A percentile compares a stretch with the other conserved stretches of the same genome.
phyloP scores from a whole-genome alignment of 2,113 vertebrate genomes.

The Nibea albiflora region DNA sequence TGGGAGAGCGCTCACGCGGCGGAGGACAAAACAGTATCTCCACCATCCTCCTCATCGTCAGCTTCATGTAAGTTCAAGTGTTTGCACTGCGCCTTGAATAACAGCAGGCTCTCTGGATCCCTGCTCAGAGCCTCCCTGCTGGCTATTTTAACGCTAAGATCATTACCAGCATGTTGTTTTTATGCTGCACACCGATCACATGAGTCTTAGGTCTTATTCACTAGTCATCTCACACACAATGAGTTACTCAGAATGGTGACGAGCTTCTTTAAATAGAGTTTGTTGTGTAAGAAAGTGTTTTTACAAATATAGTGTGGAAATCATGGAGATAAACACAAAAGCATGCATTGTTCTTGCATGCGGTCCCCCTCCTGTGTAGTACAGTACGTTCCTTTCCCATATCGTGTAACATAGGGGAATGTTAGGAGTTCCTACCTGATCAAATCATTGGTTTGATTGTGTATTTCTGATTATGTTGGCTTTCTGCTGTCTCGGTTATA shows the following conservation, averaged over 20 bases:
- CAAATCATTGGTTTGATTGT: conserved; percentile 38
- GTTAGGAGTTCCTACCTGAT: not conserved
- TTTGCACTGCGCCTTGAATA: not conserved
- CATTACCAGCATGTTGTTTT: not conserved
- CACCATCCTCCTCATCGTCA: conserved; percentile 90
- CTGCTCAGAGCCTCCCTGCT: not conserved
- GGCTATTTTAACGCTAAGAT: not conserved
- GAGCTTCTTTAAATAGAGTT: not conserved
- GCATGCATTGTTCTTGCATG: conserved; percentile 27
- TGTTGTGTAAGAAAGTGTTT: not conserved
- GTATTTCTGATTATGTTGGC: not conserved
- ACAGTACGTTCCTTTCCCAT: not conserved
- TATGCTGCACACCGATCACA: not conserved
- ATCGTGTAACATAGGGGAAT: not conserved
- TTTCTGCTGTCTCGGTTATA: conserved; percentile 18
- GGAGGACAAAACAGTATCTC: conserved; percentile 82
- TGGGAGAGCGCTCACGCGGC: conserved; percentile 71
- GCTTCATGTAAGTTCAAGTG: conserved; percentile 87
- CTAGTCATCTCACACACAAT: not conserved
- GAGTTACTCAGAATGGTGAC: not conserved
- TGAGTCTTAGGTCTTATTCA: not conserved
- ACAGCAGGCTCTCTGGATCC: not conserved
- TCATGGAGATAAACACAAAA: not conserved
- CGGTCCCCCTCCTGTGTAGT: not conserved
- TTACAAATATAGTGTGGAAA: not conserved